Evolutionary conservation across 2,113 vertebrate species (phyloP).

Genomic region (Ornithorhynchus anatinus): DNA sequence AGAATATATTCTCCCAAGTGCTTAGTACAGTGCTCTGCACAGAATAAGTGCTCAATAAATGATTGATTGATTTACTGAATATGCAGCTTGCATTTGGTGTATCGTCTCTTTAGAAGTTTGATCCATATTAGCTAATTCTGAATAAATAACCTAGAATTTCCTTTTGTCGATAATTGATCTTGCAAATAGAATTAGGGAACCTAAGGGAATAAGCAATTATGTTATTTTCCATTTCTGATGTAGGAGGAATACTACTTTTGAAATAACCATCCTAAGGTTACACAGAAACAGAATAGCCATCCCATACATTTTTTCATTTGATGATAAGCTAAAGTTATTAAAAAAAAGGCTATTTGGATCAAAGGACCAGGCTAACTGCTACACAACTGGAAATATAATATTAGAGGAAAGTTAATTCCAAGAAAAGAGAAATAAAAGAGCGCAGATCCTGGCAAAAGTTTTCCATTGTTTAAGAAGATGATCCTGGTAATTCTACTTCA

Average conservation of each 20-base stretch:
- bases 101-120: neutral
- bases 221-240: neutral
- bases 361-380: neutral
- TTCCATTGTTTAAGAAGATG: too few relatives aligned
- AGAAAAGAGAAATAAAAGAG: constrained; percentile 5
- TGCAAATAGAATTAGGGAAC: constrained; percentile 20
- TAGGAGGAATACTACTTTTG: neutral
- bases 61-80: too few relatives aligned
- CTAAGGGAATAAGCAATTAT: neutral
- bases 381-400: neutral
- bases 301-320: neutral
- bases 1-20: too few relatives aligned
- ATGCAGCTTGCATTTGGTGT: too few relatives aligned
- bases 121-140: neutral
- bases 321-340: neutral
- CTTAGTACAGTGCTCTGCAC: too few relatives aligned
- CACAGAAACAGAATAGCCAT: neutral
- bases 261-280: neutral
- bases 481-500: neutral
- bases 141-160: neutral
- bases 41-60: too few relatives aligned
- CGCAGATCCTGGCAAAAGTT: rapidly evolving
- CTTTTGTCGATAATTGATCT: constrained; percentile 25
- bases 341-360: constrained; percentile 11
- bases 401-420: neutral